A percentile compares a stretch with the other conserved stretches of the same genome.
phyloP scores from a whole-genome alignment of 2,888 invertebrate species.

The Ernsta delagoae region DNA sequence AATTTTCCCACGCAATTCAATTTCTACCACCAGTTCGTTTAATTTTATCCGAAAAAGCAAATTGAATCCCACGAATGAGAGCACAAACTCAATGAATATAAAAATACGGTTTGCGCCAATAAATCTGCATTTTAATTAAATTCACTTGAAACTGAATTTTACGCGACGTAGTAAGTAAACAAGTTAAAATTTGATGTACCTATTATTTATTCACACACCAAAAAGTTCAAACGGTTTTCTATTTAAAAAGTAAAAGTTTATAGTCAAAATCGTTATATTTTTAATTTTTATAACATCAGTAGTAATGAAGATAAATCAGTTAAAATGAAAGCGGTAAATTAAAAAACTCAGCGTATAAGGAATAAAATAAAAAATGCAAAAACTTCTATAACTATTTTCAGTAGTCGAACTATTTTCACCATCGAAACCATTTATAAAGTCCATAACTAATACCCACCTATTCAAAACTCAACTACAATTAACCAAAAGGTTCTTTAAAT shows the following conservation, averaged over 20 bases:
- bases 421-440: too few relatives aligned
- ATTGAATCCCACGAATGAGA: conserved; percentile 36
- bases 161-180: not conserved
- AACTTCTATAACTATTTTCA: too few relatives aligned
- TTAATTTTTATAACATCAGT: not conserved
- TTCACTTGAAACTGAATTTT: conserved; percentile 18
- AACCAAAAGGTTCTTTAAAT: not conserved
- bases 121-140: conserved; percentile 35
- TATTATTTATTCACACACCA: not conserved
- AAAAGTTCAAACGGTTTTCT: not conserved
- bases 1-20: conserved; percentile 10
- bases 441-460: not conserved
- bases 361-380: too few relatives aligned
- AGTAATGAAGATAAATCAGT: too few relatives aligned
- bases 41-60: conserved; percentile 35
- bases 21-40: conserved; percentile 25
- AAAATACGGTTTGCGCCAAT: conserved; percentile 34
- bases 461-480: not conserved
- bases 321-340: too few relatives aligned
- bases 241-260: too few relatives aligned
- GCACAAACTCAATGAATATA: conserved; percentile 33
- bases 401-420: too few relatives aligned
- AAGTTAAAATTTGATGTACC: not conserved
- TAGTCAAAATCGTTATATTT: not conserved
- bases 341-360: too few relatives aligned